Evolutionary conservation across 2,797 vertebrate species (phyloP), one percentile per base, ranked within the genome.

Genomic region (Acridotheres tristis): DNA sequence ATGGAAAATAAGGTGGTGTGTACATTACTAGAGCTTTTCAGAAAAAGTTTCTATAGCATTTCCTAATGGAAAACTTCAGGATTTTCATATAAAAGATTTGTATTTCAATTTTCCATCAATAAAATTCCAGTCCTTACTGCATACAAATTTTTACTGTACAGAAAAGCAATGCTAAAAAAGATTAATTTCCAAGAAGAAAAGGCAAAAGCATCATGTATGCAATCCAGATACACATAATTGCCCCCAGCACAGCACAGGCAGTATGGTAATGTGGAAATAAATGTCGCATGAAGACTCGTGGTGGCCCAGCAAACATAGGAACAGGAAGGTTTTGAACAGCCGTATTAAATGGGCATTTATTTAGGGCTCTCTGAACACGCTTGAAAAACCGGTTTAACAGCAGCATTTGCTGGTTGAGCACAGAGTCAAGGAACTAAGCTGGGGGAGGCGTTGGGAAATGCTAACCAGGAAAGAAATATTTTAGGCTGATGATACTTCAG

Each of bases 341-440:
- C 2, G 0, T 36, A 32, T 69, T 75, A 25, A 42, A 47, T 1
- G 3, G 38, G 11, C 11, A 21, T 82, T 84, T 91, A 25, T 57
- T 84, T 82, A 63, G 50, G 57, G 40, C 32, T 57, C 4, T 91
- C 40, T 87, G 65, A 82, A 69, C 42, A 57, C 20, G 7, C 77
- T 77, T 65, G 91, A 87, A 90, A 90, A 90, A 94, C 81, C 68
- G 77, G 90, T 91, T 96, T 68, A 87, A 54, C 84, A 57, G 72
- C 62, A 86, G 11, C 8, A 4, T 34, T 51, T 72, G 40, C 58
- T 69, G 62, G 53, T 51, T 88, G 68, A 81, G 27, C 50, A 45
- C 7, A 32, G 51, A 78, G 42, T 73, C 42, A 66, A 12, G 29
- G 50, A 43, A 26, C 18, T 68, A 48, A 66, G 40, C 4, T 13